These are phyloP conservation scores for Ochotona princeps DNA, from an alignment of 2,113 vertebrate genomes.

Conservation along the genomic window DNA sequence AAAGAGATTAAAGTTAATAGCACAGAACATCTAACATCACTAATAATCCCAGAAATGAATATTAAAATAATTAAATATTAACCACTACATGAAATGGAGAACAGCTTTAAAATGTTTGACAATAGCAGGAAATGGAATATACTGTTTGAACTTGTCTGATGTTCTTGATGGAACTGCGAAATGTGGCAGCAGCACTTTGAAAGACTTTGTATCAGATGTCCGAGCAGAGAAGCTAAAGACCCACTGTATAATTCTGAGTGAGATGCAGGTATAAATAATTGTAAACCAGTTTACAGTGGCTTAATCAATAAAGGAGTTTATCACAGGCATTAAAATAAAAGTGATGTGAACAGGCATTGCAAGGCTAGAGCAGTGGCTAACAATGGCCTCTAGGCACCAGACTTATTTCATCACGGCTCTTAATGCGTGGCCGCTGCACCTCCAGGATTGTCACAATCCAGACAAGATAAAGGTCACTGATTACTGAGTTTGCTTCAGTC, in stretches of 20 bases:
- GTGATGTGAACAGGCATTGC: slow-evolving; percentile 37
- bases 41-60: background rate
- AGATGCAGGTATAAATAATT: slow-evolving; percentile 48
- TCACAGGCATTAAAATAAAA: slow-evolving; percentile 66
- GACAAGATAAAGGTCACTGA: slow-evolving; percentile 25
- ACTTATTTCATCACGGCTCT: slow-evolving; percentile 52
- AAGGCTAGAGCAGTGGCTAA: background rate
- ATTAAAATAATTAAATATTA: background rate
- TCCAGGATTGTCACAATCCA: background rate
- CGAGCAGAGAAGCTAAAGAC: background rate
- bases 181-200: background rate
- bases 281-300: slow-evolving; percentile 57
- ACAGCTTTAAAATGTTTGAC: background rate
- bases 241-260: background rate
- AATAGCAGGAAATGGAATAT: slow-evolving; percentile 4
- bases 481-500: background rate
- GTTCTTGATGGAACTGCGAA: background rate
- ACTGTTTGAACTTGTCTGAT: background rate
- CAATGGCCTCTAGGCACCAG: slow-evolving; percentile 42
- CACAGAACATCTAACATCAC: background rate
- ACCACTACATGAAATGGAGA: background rate
- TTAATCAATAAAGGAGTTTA: slow-evolving; percentile 52
- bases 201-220: slow-evolving; percentile 4
- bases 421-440: slow-evolving; percentile 50
- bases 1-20: background rate